Evolutionary conservation across 1,140 invertebrate genomes (phyloP), one percentile per base, ranked within the genome.

Genomic region (Habropoda laboriosa): DNA sequence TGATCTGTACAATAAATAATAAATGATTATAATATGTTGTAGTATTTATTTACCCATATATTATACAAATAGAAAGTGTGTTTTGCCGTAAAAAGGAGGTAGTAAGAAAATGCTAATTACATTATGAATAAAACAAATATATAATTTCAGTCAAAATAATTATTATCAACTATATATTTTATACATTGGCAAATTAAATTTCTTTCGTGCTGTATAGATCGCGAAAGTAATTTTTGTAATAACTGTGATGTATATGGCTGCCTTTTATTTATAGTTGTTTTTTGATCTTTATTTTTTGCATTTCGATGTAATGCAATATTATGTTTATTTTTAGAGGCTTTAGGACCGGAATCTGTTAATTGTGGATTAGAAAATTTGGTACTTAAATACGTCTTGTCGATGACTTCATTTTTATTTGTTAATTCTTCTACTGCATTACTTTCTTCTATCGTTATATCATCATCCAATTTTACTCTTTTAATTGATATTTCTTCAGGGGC

Each of bases 111-210:
- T 51, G 40, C 32, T 13, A 45, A 45, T 0, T 60, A 38, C 40
- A 27, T 27, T 16, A 47, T 16, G 21, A 18, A 32, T 61, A 70
- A 18, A 49, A 21, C 30, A 47, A 47, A 70, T 74, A 6, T 51
- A 67, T 21, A 47, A 32, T 42, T 55, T 87, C 51, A 80, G 53
- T 93, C 91, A 91, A 96, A 96, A 91, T 95, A 97, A 89, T 96
- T 95, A 87, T 95, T 96, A 81, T 95, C 94, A 45, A 95, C 94
- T 68, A 96, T 95, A 93, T 95, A 94, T 80, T 95, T 95, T 16
- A 97, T 94, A 92, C 96, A 97, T 86, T 97, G 96, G 70, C 96
- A 93, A 63, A 97, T 93, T 32, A 95, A 91, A 92, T 97, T 97
- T 79, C 96, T 92, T 92, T 97, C 96, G 83, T 96, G 95, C 58